Conservation (phyloP, 2,797 vertebrate species). For the Psittacula derbiana region DNA sequence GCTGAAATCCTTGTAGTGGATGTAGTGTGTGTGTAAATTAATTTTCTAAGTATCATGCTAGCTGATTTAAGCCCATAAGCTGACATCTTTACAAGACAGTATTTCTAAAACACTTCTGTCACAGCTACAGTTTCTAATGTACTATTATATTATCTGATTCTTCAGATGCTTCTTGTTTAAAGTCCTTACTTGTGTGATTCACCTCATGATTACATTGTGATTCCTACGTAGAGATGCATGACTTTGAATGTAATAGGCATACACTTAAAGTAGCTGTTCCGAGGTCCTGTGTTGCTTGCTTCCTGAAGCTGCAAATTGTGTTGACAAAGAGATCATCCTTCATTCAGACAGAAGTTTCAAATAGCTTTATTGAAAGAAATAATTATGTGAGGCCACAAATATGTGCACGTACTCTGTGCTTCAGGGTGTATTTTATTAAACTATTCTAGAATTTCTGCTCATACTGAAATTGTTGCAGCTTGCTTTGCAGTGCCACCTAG, state of each 20-base stretch:
- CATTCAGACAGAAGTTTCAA: neutral
- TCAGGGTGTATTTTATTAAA: neutral
- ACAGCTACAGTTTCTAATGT: neutral
- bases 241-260: neutral
- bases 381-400: constrained; percentile 14
- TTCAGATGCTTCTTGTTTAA: neutral
- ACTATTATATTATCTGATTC: neutral
- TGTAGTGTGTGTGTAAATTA: neutral
- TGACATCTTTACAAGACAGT: neutral
- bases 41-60: neutral
- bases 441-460: neutral
- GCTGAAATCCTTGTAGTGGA: neutral
- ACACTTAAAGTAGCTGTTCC: neutral
- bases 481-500: constrained; percentile 53
- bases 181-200: neutral
- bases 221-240: neutral
- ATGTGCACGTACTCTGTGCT: neutral
- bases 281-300: neutral
- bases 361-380: constrained; percentile 30
- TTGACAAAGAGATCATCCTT: constrained; percentile 10
- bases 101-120: neutral
- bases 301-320: neutral
- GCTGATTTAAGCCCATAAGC: neutral
- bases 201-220: neutral
- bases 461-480: neutral